phyloP scores from a whole-genome alignment of 1,140 invertebrate genomes.

The Heliconius himera region DNA sequence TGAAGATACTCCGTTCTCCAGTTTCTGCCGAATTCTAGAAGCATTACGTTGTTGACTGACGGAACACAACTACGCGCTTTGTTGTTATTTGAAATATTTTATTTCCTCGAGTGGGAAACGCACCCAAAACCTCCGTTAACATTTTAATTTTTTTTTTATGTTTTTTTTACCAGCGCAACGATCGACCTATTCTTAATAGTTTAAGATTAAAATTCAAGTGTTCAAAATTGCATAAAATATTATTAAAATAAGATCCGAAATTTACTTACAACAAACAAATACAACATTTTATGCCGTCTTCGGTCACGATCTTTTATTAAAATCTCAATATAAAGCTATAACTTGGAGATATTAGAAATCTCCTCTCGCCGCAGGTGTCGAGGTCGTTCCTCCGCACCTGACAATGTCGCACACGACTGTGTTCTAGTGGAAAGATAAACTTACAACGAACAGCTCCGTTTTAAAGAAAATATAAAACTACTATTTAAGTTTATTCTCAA shows the following conservation, averaged over 20 bases:
- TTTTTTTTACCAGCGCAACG: too few relatives aligned
- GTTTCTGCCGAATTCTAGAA: too few relatives aligned
- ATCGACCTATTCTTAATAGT: too few relatives aligned
- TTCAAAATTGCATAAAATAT: too few relatives aligned
- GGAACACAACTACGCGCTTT: too few relatives aligned
- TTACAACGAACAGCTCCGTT: not conserved
- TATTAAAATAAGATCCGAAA: not conserved
- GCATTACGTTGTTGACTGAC: too few relatives aligned
- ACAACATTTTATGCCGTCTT: not conserved
- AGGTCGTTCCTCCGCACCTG: conserved; percentile 14
- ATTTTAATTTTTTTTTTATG: too few relatives aligned
- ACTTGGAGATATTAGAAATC: conserved; percentile 19
- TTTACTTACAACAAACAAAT: not conserved
- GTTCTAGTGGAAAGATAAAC: conserved; percentile 16
- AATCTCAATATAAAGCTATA: conserved; percentile 22
- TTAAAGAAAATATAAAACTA: not conserved
- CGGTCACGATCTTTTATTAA: conserved; percentile 13
- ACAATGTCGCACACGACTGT: conserved; percentile 12
- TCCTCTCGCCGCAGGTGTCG: not conserved
- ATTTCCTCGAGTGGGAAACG: too few relatives aligned
- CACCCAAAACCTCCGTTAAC: too few relatives aligned
- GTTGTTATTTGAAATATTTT: too few relatives aligned
- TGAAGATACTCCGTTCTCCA: too few relatives aligned
- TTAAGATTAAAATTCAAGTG: too few relatives aligned
- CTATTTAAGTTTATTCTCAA: not conserved